Evolutionary conservation across 2,113 vertebrate species (phyloP), one percentile per base, ranked within the genome.

Genomic region (Piprites chloris): DNA sequence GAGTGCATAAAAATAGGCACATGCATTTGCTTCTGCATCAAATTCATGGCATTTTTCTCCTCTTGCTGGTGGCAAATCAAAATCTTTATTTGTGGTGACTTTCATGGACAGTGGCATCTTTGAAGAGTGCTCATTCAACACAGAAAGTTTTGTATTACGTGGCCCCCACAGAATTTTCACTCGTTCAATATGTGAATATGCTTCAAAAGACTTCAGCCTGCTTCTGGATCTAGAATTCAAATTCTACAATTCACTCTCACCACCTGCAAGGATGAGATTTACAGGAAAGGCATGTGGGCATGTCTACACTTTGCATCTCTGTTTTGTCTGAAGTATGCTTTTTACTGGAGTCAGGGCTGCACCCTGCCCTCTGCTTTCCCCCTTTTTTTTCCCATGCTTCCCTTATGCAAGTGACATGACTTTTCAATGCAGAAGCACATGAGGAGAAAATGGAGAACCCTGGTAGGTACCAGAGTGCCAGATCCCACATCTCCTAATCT

Each of bases 1-100:
- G 24, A 63, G 33, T 72, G 52, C 62, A 87, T 56, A 92, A 90
- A 93, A 95, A 89, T 82, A 95, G 76, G 49, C 69, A 91, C 49
- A 58, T 42, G 15, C 33, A 75, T 82, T 96, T 89, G 24, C 35
- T 93, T 87, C 49, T 89, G 58, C 59, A 94, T 82, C 56, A 72
- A 41, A 46, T 82, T 80, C 56, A 85, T 0, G 2, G n/a, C 15
- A 11, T 85, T 89, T 81, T 82, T 85, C 18, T 85, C 26, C 41
- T 87, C 58, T 87, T 49, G 41, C 44, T 87, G 77, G 27, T 37
- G 11, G 44, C 72, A 28, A 87, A 37, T 61, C 62, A 87, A 42
- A 75, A 28, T 50, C 19, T 78, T 80, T 52, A 37, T 87, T 84
- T 90, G 33, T 73, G 26, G 23, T 75, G 49, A 79, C 22, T 91